Evolutionary conservation across 2,888 invertebrate genomes (phyloP).

Genomic region (Stenodera caucasica): DNA sequence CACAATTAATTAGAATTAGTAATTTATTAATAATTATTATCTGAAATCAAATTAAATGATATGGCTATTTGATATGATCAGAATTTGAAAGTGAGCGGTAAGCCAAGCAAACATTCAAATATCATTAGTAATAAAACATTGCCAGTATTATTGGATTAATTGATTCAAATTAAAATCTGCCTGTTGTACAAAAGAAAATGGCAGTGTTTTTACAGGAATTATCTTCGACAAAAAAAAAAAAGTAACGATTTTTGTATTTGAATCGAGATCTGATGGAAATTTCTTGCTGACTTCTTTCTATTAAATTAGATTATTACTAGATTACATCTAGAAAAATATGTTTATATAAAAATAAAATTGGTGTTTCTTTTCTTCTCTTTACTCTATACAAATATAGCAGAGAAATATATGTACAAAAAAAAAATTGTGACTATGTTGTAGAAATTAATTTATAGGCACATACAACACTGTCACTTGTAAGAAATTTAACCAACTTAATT

Average conservation of each 20-base stretch:
- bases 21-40: too few relatives aligned
- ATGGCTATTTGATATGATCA: slow-evolving; percentile 5
- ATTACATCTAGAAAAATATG: slow-evolving; percentile 46
- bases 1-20: not conserved
- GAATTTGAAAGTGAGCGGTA: not conserved
- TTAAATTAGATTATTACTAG: not conserved
- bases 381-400: slow-evolving; percentile 19
- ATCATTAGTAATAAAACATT: slow-evolving; percentile 6
- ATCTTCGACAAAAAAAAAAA: too few relatives aligned
- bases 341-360: slow-evolving; percentile 52
- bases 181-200: slow-evolving; percentile 18
- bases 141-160: slow-evolving; percentile 14
- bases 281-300: slow-evolving; percentile 11
- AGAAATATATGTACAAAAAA: slow-evolving; percentile 32
- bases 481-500: not conserved
- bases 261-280: slow-evolving; percentile 26
- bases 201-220: slow-evolving; percentile 28
- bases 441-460: slow-evolving; percentile 1
- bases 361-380: slow-evolving; percentile 43
- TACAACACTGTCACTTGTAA: not conserved
- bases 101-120: slow-evolving; percentile 2
- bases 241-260: too few relatives aligned
- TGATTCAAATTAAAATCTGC: slow-evolving; percentile 16
- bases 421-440: slow-evolving; percentile 12
- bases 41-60: not conserved